Conservation (phyloP, 2,113 vertebrate genomes). For the Heterocephalus glaber region DNA sequence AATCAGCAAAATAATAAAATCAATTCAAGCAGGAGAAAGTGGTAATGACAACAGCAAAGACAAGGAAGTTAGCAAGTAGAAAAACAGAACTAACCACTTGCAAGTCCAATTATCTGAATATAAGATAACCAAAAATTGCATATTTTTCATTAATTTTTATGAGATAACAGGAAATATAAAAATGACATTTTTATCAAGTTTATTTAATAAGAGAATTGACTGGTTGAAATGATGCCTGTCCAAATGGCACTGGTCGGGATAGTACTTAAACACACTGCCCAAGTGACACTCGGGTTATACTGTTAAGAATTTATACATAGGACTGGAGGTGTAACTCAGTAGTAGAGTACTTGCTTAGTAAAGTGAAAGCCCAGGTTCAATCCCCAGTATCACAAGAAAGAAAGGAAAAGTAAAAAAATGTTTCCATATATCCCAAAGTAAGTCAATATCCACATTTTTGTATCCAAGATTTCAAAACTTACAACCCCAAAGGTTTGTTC, state of each 20-base stretch:
- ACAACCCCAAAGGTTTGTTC: not conserved
- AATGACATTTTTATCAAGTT: not conserved
- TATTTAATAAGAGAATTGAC: not conserved
- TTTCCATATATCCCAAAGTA: not conserved
- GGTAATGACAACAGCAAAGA: not conserved
- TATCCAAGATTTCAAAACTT: constrained; percentile 44
- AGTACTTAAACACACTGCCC: not conserved
- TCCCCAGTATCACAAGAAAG: not conserved
- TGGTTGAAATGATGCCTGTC: not conserved
- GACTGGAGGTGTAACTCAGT: not conserved
- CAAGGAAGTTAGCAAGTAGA: not conserved
- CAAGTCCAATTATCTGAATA: not conserved
- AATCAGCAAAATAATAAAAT: constrained; percentile 15
- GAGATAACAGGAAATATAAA: not conserved
- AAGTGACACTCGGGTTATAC: not conserved
- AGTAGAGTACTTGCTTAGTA: not conserved
- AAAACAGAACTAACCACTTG: not conserved
- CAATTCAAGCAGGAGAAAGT: not conserved
- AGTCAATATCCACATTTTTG: not conserved
- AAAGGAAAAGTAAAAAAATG: not conserved
- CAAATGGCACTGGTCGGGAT: not conserved
- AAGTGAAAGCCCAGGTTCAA: not conserved
- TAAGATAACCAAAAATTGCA: not conserved
- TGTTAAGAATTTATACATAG: not conserved
- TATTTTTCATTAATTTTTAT: not conserved